Base-by-base conservation (phyloP, 1,140 invertebrate species). In the Neoseiulus cucumeris region DNA sequence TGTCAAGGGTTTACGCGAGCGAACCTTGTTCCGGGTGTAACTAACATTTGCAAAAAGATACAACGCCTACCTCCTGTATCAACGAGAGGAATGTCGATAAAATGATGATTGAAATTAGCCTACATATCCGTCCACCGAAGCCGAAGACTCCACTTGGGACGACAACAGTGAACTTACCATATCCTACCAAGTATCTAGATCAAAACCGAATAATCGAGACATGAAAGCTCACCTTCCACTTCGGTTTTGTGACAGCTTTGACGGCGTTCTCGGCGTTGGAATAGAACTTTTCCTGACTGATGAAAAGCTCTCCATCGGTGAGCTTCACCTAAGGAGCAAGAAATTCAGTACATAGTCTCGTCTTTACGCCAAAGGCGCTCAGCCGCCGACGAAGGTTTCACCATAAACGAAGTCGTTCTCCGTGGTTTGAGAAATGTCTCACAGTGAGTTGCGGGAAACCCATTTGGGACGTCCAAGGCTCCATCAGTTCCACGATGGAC, bases 401-500 rank as follows among this genome's bases (percentile, higher is more conserved):
- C 12, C 42, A 44, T 12, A 44, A n/a, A 12, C 12, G 12, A 44
- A 44, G n/a, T 44, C n/a, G 12, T 44, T 12, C n/a, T 12, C 12
- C 12, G n/a, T n/a, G 42, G 12, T 44, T 44, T 44, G n/a, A 12
- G 42, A n/a, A 12, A 44, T 12, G 12, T 66, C 59, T 68, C 12
- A 81, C 80, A 42, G 72, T 75, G 0, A 85, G 73, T 0, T 84
- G 78, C 7, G 90, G 91, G 73, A 89, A 96, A 28, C 92, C 93
- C 82, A 89, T 91, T 74, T 94, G 89, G 71, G 81, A 80, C 0
- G 89, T 96, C 93, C 93, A 98, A 14, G 86, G 87, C 0, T 86
- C 86, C 95, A 99, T 98, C 0, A 98, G 84, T 39, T 81, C 81
- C 5, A 81, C 82, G 0, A 98, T 86, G n/a, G 91, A 87, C 75